Percentiles rank a stretch among this genome's conserved stretches.
Conservation (phyloP, 2,113 vertebrate genomes). For the Melanerpes formicivorus region DNA sequence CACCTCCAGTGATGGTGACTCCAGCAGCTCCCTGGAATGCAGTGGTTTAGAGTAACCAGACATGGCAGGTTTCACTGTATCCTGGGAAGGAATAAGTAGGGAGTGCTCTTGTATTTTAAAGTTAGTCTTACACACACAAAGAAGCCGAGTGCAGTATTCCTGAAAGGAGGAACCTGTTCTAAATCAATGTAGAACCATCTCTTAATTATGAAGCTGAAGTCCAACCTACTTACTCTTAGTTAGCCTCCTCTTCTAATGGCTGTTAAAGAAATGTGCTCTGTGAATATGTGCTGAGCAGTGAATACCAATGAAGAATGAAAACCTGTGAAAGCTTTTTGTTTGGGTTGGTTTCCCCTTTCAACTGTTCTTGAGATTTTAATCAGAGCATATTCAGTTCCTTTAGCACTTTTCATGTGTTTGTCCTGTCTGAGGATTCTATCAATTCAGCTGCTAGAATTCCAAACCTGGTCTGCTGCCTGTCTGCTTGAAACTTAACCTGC, state of each 20-base stretch:
- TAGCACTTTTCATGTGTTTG: neutral
- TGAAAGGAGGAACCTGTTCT: neutral
- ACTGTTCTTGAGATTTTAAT: neutral
- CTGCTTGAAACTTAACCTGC: conserved; percentile 6
- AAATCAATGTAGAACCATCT: neutral
- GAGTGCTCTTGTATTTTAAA: neutral
- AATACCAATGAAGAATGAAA: neutral
- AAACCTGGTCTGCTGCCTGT: neutral
- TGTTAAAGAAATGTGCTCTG: neutral
- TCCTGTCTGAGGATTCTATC: neutral
- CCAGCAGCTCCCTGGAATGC: too few species aligned
- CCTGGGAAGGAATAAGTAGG: neutral
- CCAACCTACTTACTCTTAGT: neutral
- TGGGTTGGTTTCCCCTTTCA: neutral
- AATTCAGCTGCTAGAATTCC: neutral
- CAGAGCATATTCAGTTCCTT: neutral
- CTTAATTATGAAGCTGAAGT: neutral
- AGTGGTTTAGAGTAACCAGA: neutral
- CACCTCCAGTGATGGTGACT: too few species aligned
- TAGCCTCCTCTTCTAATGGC: neutral
- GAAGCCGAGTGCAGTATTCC: neutral
- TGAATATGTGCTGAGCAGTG: neutral
- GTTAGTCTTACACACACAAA: neutral
- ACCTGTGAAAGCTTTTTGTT: neutral
- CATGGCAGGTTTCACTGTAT: neutral